Conservation (phyloP, 2,113 vertebrate species). For the Nibea coibor region DNA sequence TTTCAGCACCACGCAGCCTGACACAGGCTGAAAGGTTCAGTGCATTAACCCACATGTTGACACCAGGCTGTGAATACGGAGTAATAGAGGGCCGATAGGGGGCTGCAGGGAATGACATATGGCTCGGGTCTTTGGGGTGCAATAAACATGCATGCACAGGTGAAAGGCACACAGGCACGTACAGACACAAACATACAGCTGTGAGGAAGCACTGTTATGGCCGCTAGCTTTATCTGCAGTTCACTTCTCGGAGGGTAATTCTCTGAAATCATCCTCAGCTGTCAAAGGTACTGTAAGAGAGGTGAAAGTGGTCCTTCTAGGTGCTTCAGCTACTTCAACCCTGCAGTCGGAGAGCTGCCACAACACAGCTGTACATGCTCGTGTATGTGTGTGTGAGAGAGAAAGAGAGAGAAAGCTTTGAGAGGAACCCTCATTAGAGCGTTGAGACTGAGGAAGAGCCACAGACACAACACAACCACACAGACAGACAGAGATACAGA, state of each 20-base stretch:
- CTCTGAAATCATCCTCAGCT: slow-evolving; percentile 4
- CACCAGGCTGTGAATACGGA: slow-evolving; percentile 25
- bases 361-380: slow-evolving; percentile 24
- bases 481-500: slow-evolving; percentile 35
- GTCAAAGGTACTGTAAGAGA: neutral
- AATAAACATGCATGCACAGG: slow-evolving; percentile 27
- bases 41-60: slow-evolving; percentile 73
- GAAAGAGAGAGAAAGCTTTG: neutral
- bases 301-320: slow-evolving; percentile 30
- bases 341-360: slow-evolving; percentile 10
- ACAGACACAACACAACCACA: slow-evolving; percentile 67
- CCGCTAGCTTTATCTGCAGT: slow-evolving; percentile 3
- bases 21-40: slow-evolving; percentile 56
- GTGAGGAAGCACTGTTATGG: neutral
- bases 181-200: neutral
- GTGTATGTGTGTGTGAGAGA: neutral
- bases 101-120: slow-evolving; percentile 49
- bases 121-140: slow-evolving; percentile 23
- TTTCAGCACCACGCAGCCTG: slow-evolving; percentile 42
- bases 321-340: slow-evolving; percentile 7
- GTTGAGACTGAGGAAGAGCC: slow-evolving; percentile 49
- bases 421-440: slow-evolving; percentile 47
- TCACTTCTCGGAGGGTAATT: neutral
- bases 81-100: slow-evolving; percentile 13
- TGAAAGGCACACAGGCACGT: slow-evolving; percentile 1